Conservation (phyloP, 2,888 invertebrate genomes). For the Entomobrya multifasciata region DNA sequence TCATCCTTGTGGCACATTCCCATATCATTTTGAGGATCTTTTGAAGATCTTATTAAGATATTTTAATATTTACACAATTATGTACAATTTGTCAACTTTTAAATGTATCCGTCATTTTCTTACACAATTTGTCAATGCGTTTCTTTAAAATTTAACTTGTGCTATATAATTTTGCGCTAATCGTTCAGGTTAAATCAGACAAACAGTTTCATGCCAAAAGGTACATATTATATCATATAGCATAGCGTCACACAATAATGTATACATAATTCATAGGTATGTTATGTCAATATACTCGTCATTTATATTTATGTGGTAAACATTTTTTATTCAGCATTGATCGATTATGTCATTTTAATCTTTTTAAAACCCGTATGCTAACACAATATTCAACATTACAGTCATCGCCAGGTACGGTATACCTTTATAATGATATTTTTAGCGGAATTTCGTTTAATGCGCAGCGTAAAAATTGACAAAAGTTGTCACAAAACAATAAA, state of each 20-base stretch:
- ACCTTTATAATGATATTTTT: too few relatives aligned
- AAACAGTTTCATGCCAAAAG: constrained; percentile 50
- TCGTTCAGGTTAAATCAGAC: constrained; percentile 62
- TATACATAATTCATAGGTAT: constrained; percentile 1
- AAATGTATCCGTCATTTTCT: neutral
- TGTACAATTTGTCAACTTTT: neutral
- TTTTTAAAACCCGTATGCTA: too few relatives aligned
- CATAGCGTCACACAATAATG: neutral
- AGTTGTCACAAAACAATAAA: too few relatives aligned
- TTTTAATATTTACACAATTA: neutral
- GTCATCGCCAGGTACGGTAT: too few relatives aligned
- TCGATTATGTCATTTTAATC: too few relatives aligned
- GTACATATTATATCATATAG: constrained; percentile 33
- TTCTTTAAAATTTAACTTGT: neutral
- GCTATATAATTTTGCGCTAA: neutral
- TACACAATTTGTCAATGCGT: too few relatives aligned
- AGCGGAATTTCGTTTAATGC: too few relatives aligned
- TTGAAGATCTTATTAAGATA: neutral
- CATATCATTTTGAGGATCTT: neutral
- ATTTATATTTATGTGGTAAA: neutral
- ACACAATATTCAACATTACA: too few relatives aligned
- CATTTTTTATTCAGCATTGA: neutral
- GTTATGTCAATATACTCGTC: neutral
- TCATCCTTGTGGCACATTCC: neutral
- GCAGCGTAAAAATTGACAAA: too few relatives aligned